Base-by-base conservation (phyloP, 2,888 invertebrate species). In the Horisme vitalbata region DNA sequence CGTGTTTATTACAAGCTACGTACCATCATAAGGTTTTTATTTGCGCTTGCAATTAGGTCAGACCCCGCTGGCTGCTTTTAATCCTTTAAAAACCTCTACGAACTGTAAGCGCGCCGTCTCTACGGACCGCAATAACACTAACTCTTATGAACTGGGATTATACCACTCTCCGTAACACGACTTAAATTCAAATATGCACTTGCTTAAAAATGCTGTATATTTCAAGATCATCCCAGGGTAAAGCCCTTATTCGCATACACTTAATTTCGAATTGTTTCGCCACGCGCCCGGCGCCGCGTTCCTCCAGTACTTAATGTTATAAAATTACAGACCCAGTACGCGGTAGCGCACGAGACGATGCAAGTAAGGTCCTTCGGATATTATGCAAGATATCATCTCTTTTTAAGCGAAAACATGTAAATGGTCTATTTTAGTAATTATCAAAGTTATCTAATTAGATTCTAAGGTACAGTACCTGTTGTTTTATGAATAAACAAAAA, bases 91-190 rank as follows among this genome's bases (percentile, higher is more conserved):
- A 72, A 69, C 65, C 68, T 68, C 62, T 56, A 61, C 61, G 61
- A 70, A 69, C 55, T 69, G 68, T 65, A 62, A 65, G 66, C 68
- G 55, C 50, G 64, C 65, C 63, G 61, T 73, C 72, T 71, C 72
- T 59, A 59, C 64, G 65, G 69, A 55, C 64, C 60, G 74, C 73
- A 76, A 75, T 80, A 81, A 76, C 73, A 72, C 66, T 76, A 80
- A 80, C 74, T 80, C 79, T 75, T 72, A 68, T 66, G 69, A 78
- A 78, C 74, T 71, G 62, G 75, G 73, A 78, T 79, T 77, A 77
- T 71, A 69, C 71, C 69, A 69, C 68, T 69, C 71, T 68, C 64
- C 59, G 68, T 71, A 70, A 69, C 71, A 70, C 65, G 68, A 70
- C 75, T 75, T 71, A 75, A 75, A 76, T 76, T 75, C 71, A 75